Evolutionary conservation across 2,888 invertebrate genomes (phyloP), one percentile per base, ranked within the genome.

Genomic region (Abrostola tripartita): DNA sequence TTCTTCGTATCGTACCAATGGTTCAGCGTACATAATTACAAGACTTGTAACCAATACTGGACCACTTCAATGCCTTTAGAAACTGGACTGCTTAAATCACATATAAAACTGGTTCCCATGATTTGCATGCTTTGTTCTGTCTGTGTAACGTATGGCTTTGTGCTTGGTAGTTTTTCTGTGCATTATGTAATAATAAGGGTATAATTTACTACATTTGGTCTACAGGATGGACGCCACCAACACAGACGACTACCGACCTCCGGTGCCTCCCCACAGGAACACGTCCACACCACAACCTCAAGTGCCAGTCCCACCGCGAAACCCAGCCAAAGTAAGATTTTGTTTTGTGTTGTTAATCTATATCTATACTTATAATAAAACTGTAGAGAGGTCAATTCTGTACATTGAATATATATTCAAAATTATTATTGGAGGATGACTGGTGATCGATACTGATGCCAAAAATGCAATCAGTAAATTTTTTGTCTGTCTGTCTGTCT

Each of bases 211-310:
- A 75, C 85, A 87, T 85, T 85, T 82, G 88, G 85, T 86, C 81
- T 87, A 74, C 91, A 93, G 90, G 91, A 94, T 84, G 84, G 96
- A 96, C 71, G 79, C 87, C 42, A 81, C 81, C 75, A 81, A 79
- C 78, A 81, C 86, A 73, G 92, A 90, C 81, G 97, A 97, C 75
- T 98, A 98, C 92, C 96, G 97, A 78, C 98, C 98, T 5, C 98
- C 98, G n/a, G 97, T 98, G 61, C 98, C 98, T 35, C 98, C 98
- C 38, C 98, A 98, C 86, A 95, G 98, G 78, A 97, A 97, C 90
- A 95, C 97, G 42, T 96, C 96, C 35, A 71, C 86, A 41, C 93
- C 96, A 6, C 79, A 81, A 44, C 87, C 91, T 44, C 91, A 88
- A 64, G 74, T 89, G 60, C 92, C 92, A 42, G 86, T 90, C 71